Evolutionary conservation across 2,113 vertebrate species (phyloP).

Genomic region (Alces alces): DNA sequence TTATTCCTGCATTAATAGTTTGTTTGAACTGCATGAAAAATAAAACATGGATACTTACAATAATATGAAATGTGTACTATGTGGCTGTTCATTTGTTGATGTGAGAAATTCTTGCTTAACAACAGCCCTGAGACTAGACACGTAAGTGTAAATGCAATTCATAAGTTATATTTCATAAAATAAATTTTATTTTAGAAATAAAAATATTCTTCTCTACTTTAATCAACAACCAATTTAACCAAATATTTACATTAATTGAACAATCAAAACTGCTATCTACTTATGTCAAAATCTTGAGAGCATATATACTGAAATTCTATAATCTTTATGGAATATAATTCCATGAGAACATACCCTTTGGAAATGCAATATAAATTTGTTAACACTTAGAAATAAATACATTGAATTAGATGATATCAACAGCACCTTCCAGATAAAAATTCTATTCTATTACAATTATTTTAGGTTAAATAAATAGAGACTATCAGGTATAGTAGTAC

Average conservation of each 20-base stretch:
- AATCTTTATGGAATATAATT: neutral
- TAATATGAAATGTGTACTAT: neutral
- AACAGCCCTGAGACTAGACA: neutral
- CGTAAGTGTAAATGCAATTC: neutral
- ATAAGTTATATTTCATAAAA: neutral
- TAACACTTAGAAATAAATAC: neutral
- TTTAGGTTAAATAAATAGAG: slow-evolving; percentile 32
- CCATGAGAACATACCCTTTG: neutral
- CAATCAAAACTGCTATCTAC: neutral
- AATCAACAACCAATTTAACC: slow-evolving; percentile 9
- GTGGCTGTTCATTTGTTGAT: neutral
- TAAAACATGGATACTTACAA: neutral
- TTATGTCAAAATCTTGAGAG: neutral
- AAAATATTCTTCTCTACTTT: neutral
- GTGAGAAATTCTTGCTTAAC: neutral
- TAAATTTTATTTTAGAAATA: slow-evolving; percentile 6
- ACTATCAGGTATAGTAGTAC: neutral
- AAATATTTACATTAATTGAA: neutral
- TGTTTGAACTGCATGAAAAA: neutral
- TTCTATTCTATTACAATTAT: neutral
- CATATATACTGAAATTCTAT: neutral
- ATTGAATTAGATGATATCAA: neutral
- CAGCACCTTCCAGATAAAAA: neutral
- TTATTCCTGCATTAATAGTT: neutral
- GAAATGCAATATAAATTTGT: slow-evolving; percentile 27